Evolutionary conservation across 2,888 invertebrate genomes (phyloP).

Genomic region (Lasioglossum marginatum): DNA sequence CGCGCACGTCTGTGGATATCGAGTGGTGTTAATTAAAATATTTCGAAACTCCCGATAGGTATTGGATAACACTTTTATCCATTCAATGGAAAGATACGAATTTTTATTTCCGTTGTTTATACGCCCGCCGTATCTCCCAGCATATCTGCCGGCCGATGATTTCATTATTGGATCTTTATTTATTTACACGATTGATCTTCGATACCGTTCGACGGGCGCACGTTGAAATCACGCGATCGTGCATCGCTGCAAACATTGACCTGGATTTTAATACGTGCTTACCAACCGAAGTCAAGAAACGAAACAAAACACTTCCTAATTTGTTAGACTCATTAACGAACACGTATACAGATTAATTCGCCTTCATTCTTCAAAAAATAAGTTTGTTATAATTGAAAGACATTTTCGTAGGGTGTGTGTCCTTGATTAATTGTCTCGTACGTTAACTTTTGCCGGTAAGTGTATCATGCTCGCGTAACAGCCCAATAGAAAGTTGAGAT

Average conservation of each 20-base stretch:
- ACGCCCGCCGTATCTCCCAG: background rate
- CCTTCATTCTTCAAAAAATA: background rate
- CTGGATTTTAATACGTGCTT: background rate
- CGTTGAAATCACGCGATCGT: background rate
- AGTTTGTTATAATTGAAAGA: background rate
- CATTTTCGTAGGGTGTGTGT: background rate
- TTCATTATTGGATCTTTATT: background rate
- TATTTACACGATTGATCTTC: background rate
- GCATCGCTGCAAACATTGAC: background rate
- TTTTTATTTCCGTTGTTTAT: constrained; percentile 4
- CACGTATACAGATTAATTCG: no score
- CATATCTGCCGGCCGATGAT: background rate
- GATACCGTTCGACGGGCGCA: background rate
- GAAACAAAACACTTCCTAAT: background rate
- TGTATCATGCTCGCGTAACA: background rate
- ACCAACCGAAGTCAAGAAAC: background rate
- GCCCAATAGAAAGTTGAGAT: background rate
- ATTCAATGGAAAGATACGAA: background rate
- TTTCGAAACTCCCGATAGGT: background rate
- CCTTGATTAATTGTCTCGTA: background rate
- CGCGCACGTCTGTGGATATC: background rate
- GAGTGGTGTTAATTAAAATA: background rate
- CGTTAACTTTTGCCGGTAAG: constrained; percentile 5
- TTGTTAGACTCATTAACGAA: background rate
- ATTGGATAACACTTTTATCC: constrained; percentile 1